Conservation (phyloP, 2,797 vertebrate species). For the Sebastes alutus region DNA sequence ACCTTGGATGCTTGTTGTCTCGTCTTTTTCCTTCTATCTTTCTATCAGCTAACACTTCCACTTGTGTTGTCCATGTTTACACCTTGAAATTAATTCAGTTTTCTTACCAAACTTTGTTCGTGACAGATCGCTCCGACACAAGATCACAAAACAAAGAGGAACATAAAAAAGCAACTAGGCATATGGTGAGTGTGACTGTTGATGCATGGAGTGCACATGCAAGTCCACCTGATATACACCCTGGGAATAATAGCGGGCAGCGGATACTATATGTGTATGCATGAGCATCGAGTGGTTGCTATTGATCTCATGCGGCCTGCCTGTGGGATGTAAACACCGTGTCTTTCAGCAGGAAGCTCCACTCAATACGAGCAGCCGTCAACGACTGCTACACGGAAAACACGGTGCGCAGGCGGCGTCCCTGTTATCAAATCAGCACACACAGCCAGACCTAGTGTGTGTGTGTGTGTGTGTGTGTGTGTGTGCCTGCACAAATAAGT, state of each 20-base stretch:
- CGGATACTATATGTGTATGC: conserved; percentile 76
- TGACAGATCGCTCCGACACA: neutral
- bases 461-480: neutral
- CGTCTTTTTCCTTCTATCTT: neutral
- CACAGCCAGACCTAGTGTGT: neutral
- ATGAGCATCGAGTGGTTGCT: conserved; percentile 78
- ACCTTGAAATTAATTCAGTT: neutral
- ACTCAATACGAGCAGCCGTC: conserved; percentile 72
- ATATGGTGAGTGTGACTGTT: conserved; percentile 42
- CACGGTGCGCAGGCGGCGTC: neutral
- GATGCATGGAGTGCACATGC: conserved; percentile 45
- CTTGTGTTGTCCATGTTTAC: neutral
- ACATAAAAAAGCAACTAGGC: neutral
- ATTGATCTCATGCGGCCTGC: conserved; percentile 76
- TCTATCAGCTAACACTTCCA: neutral
- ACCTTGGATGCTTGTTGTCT: neutral
- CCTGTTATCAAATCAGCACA: conserved; percentile 54
- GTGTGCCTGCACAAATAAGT: neutral
- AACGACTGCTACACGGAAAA: conserved; percentile 57
- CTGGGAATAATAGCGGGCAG: conserved; percentile 65
- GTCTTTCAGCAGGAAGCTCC: conserved; percentile 72
- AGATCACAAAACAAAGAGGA: neutral
- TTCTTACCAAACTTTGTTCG: neutral
- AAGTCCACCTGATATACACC: conserved; percentile 39
- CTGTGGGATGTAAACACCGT: conserved; percentile 76